These are phyloP conservation scores for Camponotus floridanus DNA, from an alignment of 1,140 invertebrate genomes.

Conservation along the genomic window DNA sequence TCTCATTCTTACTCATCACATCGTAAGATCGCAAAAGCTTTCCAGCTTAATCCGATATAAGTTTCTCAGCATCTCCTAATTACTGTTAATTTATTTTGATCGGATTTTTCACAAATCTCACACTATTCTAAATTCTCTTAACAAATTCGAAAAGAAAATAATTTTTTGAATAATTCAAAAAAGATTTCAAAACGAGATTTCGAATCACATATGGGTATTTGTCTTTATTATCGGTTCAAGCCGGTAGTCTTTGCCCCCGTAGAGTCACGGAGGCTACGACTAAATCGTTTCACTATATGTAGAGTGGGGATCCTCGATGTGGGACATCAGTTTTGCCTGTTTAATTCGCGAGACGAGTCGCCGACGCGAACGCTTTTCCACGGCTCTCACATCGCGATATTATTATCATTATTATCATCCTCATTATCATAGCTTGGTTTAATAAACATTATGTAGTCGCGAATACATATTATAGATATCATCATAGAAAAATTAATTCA, in stretches of 20 bases:
- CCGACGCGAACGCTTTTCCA: slow-evolving; percentile 28
- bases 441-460: no score
- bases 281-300: slow-evolving; percentile 27
- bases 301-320: slow-evolving; percentile 57
- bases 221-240: slow-evolving; percentile 28
- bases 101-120: neutral
- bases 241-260: slow-evolving; percentile 63
- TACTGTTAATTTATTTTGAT: neutral
- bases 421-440: neutral
- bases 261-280: neutral
- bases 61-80: neutral
- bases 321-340: slow-evolving; percentile 58
- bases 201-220: neutral
- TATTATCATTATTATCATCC: neutral
- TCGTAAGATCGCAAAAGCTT: neutral
- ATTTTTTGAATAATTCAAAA: neutral
- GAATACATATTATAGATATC: neutral
- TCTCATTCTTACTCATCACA: neutral
- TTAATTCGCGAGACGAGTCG: slow-evolving; percentile 52
- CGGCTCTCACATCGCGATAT: neutral
- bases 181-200: neutral
- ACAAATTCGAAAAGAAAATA: neutral
- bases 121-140: neutral
- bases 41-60: neutral
- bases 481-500: neutral